These are phyloP conservation scores for Graphium colonna DNA, from an alignment of 2,888 invertebrate species.

Conservation along the genomic window DNA sequence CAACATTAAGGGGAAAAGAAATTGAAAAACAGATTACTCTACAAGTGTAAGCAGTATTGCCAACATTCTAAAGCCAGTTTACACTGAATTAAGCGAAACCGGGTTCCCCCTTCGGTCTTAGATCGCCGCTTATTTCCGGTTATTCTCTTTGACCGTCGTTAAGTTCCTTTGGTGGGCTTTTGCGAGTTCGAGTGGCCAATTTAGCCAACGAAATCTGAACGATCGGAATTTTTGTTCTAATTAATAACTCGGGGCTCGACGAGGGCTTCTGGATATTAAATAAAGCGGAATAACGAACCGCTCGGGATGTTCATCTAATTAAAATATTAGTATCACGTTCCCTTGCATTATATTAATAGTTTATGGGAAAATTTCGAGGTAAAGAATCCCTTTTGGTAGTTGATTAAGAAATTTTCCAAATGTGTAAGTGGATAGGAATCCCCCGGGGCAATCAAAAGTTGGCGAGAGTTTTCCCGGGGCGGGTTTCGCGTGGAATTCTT, in stretches of 20 bases:
- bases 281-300: constrained; percentile 60
- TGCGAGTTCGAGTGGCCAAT: constrained; percentile 78
- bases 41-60: constrained; percentile 67
- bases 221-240: constrained; percentile 77
- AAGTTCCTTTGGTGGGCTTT: constrained; percentile 75
- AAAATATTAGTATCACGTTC: constrained; percentile 35
- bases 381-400: constrained; percentile 36
- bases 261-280: constrained; percentile 62
- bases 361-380: constrained; percentile 8
- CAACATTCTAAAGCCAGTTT: constrained; percentile 64
- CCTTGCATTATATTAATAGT: constrained; percentile 24
- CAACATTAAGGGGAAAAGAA: constrained; percentile 19
- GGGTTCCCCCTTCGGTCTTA: constrained; percentile 70
- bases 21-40: constrained; percentile 47
- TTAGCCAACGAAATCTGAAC: constrained; percentile 74
- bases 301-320: constrained; percentile 51
- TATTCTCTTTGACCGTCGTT: constrained; percentile 80
- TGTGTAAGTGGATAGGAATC: constrained; percentile 66
- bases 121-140: constrained; percentile 79
- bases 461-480: constrained; percentile 69
- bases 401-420: constrained; percentile 69
- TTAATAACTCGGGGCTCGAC: constrained; percentile 68
- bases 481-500: constrained; percentile 77
- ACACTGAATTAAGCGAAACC: constrained; percentile 74
- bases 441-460: constrained; percentile 76